A percentile compares a stretch with the other conserved stretches of the same genome.
Evolutionary conservation across 2,888 invertebrate species (phyloP).

Genomic region (Trilocha varians): DNA sequence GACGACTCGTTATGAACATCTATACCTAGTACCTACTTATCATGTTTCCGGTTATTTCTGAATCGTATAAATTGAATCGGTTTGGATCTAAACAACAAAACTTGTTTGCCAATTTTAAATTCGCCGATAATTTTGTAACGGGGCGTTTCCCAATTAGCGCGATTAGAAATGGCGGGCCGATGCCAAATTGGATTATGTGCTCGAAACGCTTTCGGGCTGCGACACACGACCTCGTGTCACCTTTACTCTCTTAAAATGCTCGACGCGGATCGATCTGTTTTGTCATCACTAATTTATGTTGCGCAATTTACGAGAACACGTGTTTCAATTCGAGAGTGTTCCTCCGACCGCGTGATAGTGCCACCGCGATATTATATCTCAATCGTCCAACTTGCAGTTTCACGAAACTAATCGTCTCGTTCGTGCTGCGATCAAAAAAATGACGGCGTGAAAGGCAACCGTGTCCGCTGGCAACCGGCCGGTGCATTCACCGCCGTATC

Average conservation of each 20-base stretch:
- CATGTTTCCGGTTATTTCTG: conserved; percentile 29
- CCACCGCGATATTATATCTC: too few relatives aligned
- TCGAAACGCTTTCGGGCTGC: conserved; percentile 24
- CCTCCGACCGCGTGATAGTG: conserved; percentile 43
- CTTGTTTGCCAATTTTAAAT: conserved; percentile 5
- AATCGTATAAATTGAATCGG: conserved; percentile 20
- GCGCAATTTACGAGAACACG: conserved; percentile 49
- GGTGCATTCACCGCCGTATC: conserved; percentile 64
- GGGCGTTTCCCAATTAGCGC: conserved; percentile 44
- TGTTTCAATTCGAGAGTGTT: conserved; percentile 61
- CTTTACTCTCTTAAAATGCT: conserved; percentile 18
- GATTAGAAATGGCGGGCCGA: conserved; percentile 42
- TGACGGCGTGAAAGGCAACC: conserved; percentile 50
- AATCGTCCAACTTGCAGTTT: too few relatives aligned
- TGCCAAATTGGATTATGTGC: conserved; percentile 43
- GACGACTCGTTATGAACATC: conserved; percentile 29
- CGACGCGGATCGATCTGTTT: conserved; percentile 18
- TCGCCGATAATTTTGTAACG: conserved; percentile 31
- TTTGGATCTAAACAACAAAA: background rate
- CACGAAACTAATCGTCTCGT: too few relatives aligned
- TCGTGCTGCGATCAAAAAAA: too few relatives aligned
- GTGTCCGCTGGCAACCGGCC: conserved; percentile 32
- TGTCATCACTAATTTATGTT: conserved; percentile 35
- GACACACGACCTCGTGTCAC: conserved; percentile 28
- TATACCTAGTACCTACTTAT: conserved; percentile 14